Base-by-base conservation (phyloP, 2,113 vertebrate genomes). In the Pelodiscus sinensis region DNA sequence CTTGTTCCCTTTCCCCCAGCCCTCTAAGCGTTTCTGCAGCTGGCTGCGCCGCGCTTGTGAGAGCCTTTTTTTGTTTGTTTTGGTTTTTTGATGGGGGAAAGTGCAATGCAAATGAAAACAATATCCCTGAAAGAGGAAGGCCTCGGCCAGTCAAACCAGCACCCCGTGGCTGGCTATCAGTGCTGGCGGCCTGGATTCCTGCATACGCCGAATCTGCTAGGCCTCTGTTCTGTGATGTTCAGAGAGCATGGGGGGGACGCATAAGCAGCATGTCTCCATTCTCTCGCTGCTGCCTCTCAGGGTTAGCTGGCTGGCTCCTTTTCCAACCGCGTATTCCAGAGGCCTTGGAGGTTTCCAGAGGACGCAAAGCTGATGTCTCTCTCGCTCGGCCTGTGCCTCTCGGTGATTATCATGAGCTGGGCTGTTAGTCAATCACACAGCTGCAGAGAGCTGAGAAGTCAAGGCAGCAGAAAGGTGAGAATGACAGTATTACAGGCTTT, bases 1-100 rank as follows among this genome's bases (percentile, higher is more conserved):
- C 58, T 86, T 82, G 92, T 22, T 60, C 80, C 87, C 52, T 50
- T 85, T 77, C 65, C 85, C 80, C 31, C 2, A 25, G 56, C 19
- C 57, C 0, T 84, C 88, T 92, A 93, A 97, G 95, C 87, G 65
- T 90, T 96, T 96, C 93, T 92, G 93, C 94, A 96, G 96, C 88
- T 92, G 93, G 57, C 81, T 1, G 1, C 84, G 83, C 89, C 79
- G 85, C 85, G 89, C 83, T 44, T 1, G 3, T 1, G 4, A 51
- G 14, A 94, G 85, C 2, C 15, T 18, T 29, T 1, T 8, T 79
- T 89, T 11, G 18, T 22, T n/a, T 90, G 65, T 19, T 44, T 62
- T 24, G 44, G 58, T 25, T 51, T 57, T 62, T 60, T 0, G 14
- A 58, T 51, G 25, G 2, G 51, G 27, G 82, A 84, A 7, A 85